These are phyloP conservation scores for Stictocephala bisonia DNA, from an alignment of 2,888 invertebrate species.

Conservation along the genomic window DNA sequence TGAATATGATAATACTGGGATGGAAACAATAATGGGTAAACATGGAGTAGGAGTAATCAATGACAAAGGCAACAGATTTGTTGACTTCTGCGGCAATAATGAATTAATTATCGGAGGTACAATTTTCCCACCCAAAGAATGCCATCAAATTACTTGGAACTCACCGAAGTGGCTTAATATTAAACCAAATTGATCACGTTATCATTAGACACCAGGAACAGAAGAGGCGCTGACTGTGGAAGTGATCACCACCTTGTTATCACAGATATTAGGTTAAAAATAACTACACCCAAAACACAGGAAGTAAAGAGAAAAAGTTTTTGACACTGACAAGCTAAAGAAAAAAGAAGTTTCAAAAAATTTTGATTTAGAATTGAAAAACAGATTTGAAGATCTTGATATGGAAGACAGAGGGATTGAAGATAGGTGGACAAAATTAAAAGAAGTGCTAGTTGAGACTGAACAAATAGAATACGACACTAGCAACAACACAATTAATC, in stretches of 20 bases:
- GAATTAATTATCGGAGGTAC: conserved; percentile 44
- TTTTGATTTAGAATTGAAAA: no score
- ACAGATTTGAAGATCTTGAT: no score
- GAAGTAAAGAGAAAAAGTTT: not conserved
- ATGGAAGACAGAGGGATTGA: no score
- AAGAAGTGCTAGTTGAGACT: no score
- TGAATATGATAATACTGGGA: not conserved
- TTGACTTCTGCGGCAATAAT: conserved; percentile 44
- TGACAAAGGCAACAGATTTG: conserved; percentile 24
- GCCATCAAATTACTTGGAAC: conserved; percentile 50
- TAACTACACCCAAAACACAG: conserved; percentile 5
- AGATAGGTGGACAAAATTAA: no score
- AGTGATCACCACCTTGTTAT: conserved; percentile 45
- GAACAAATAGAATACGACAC: no score
- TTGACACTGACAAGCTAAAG: not conserved
- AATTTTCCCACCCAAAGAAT: conserved; percentile 42
- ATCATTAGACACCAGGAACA: conserved; percentile 42
- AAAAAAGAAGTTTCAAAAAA: no score
- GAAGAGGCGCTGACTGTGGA: conserved; percentile 28
- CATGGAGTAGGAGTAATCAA: conserved; percentile 15
- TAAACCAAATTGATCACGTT: conserved; percentile 51
- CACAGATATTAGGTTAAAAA: conserved; percentile 31
- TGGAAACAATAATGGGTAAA: conserved; percentile 23
- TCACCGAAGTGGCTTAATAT: conserved; percentile 46
- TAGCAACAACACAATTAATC: no score